These are phyloP conservation scores for Blastobasis lacticolella DNA, from an alignment of 2,888 invertebrate species.

Conservation along the genomic window DNA sequence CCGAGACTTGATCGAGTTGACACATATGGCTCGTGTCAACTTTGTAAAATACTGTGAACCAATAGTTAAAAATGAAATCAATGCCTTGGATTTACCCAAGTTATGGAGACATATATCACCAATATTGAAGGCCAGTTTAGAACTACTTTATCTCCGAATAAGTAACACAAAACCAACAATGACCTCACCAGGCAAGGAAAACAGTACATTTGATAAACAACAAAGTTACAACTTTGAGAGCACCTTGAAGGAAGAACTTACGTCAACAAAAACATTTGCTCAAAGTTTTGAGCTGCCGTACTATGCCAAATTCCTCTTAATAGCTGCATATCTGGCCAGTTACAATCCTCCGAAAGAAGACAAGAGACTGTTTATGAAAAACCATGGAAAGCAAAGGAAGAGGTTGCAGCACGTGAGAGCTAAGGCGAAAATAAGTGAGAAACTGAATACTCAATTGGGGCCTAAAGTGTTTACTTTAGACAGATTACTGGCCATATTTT, in stretches of 20 bases:
- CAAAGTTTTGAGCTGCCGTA: constrained; percentile 87
- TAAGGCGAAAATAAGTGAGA: constrained; percentile 71
- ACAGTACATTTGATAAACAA: constrained; percentile 21
- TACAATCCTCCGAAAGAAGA: constrained; percentile 94
- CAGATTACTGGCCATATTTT: constrained; percentile 90
- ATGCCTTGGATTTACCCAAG: constrained; percentile 76
- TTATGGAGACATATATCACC: constrained; percentile 88
- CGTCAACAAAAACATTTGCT: constrained; percentile 71
- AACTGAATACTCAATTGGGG: constrained; percentile 81
- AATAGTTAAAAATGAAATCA: constrained; percentile 77
- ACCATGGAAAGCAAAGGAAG: constrained; percentile 82
- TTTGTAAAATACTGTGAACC: constrained; percentile 88
- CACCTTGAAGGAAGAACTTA: constrained; percentile 55
- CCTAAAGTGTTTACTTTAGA: constrained; percentile 89
- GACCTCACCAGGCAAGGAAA: constrained; percentile 50
- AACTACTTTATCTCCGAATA: constrained; percentile 84
- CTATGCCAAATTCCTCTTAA: constrained; percentile 91
- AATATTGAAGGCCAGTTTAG: constrained; percentile 81
- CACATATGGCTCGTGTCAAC: constrained; percentile 84
- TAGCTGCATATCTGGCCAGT: constrained; percentile 94
- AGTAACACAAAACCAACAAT: constrained; percentile 37
- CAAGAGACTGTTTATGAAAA: constrained; percentile 88
- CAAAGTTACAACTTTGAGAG: constrained; percentile 43
- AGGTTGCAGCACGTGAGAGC: constrained; percentile 74
- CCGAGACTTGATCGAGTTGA: constrained; percentile 87